Evolutionary conservation across 2,113 vertebrate species (phyloP), one percentile per base, ranked within the genome.

Genomic region (Pogonocichla stellata): DNA sequence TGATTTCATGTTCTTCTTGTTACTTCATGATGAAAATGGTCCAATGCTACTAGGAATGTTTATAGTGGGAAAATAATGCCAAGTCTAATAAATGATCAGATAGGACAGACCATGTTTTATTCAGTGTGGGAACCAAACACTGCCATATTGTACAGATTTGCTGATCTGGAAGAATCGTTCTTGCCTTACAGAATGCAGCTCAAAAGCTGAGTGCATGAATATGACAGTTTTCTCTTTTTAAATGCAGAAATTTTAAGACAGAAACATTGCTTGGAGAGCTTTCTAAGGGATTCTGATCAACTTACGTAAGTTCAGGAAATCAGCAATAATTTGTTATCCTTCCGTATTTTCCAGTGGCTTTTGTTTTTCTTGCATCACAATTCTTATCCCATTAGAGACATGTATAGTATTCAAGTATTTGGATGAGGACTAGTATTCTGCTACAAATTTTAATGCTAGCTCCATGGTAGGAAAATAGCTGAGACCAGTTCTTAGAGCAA

Each of bases 41-140:
- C n/a, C 67, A 79, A 73, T 11, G 9, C 48, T 86, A 61, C 80
- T 77, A 69, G 75, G 61, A 82, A 94, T 84, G 65, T 81, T 58
- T 73, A 75, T 53, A 94, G 60, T 38, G 47, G 88, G 90, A 96
- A 93, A 89, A 95, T 90, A 87, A 92, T 83, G 66, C 45, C 24
- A 8, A 82, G 80, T 71, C 61, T 94, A 74, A 93, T 90, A 93
- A 95, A 88, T 12, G 58, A 87, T 84, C 1, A 2, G 47, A 1
- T 67, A 80, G 86, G 74, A 94, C 71, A 89, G 78, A 65, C 57
- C 33, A 81, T 70, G 88, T 96, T 96, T 95, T 94, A 96, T 96
- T 93, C 87, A 91, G 84, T 94, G 88, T 86, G 74, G 42, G 92
- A 96, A 95, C 54, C 29, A 56, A 95, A 86, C 67, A 36, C 82